Conservation (phyloP, 1,140 invertebrate genomes). For the Ceratina australensis region DNA sequence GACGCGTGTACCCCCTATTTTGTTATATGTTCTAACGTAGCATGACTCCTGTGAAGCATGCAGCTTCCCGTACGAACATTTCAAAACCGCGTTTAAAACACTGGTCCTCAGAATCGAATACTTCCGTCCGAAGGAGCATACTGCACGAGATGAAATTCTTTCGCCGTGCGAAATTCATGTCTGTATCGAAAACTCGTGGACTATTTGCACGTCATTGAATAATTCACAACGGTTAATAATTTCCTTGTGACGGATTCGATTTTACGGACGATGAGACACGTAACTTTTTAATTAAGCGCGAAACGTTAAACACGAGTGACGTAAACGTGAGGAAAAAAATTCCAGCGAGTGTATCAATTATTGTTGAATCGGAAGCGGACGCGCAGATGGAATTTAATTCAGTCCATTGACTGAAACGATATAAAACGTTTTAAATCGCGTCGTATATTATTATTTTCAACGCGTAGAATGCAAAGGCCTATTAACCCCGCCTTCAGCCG, state of each 20-base stretch:
- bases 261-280: background rate
- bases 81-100: constrained; percentile 8
- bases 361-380: background rate
- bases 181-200: background rate
- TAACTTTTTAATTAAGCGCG: background rate
- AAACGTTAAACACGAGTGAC: background rate
- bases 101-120: background rate
- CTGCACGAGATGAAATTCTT: background rate
- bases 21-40: background rate
- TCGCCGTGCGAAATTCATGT: no score
- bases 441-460: no score
- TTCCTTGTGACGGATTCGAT: background rate
- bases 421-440: background rate
- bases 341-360: background rate
- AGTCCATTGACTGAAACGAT: no score
- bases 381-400: background rate
- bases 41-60: constrained; percentile 8
- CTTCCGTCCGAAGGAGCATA: background rate
- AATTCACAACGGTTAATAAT: background rate
- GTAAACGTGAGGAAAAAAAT: background rate
- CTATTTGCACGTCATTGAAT: no score
- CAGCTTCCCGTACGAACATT: constrained; percentile 4
- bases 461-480: no score
- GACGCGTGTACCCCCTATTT: background rate
- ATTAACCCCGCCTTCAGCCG: background rate